Evolutionary conservation across 1,140 invertebrate species (phyloP).

Genomic region (Brachionus paranguensis): DNA sequence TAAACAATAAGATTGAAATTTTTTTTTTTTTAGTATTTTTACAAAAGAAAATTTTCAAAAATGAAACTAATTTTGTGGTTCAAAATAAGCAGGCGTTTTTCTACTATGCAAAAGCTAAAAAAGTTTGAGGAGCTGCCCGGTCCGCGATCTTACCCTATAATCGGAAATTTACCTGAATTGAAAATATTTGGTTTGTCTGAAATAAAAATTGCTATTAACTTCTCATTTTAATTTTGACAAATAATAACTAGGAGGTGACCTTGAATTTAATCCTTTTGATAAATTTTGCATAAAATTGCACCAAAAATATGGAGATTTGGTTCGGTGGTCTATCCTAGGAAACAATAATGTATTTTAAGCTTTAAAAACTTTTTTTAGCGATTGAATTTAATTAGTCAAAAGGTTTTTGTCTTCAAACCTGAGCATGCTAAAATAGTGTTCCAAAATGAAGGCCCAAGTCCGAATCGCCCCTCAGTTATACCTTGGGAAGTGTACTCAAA

Average conservation of each 20-base stretch:
- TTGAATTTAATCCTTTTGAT: not conserved
- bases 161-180: slow-evolving; percentile 5
- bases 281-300: not conserved
- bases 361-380: not conserved
- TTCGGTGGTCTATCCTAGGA: slow-evolving; percentile 17
- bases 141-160: not conserved
- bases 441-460: slow-evolving; percentile 20
- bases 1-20: not conserved
- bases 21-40: not conserved
- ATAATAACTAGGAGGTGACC: not conserved
- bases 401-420: slow-evolving; percentile 24
- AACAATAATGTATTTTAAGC: not conserved
- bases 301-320: slow-evolving; percentile 16
- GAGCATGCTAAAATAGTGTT: slow-evolving; percentile 18
- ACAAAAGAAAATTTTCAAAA: not conserved
- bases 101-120: not conserved
- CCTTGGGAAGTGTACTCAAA: slow-evolving; percentile 22
- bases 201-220: not conserved
- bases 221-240: not conserved
- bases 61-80: not conserved
- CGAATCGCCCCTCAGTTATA: not conserved
- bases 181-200: not conserved
- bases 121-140: slow-evolving; percentile 2
- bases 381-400: not conserved
- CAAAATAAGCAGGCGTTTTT: not conserved